Percentiles rank a stretch among this genome's conserved stretches.
phyloP scores from a whole-genome alignment of 1,140 invertebrate species.

The Bradysia coprophila region DNA sequence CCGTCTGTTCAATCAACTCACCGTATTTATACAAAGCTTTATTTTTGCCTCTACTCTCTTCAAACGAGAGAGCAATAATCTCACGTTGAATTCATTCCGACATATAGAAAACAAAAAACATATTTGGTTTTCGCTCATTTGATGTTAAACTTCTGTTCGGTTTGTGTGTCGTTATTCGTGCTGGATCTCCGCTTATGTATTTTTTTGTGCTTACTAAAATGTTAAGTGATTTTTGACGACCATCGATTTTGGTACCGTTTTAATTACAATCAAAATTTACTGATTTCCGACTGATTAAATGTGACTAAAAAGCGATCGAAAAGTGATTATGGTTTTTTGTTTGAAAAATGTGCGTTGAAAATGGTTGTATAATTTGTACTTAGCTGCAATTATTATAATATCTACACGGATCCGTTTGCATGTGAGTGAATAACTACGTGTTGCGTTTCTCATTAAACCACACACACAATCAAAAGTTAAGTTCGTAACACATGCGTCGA shows the following conservation, averaged over 20 bases:
- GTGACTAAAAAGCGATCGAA: background rate
- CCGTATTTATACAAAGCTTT: background rate
- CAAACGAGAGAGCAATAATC: no score
- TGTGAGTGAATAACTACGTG: no score
- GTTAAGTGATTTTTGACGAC: background rate
- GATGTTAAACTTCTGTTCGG: background rate
- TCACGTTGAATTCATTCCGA: no score
- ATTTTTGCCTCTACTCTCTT: no score
- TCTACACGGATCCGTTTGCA: no score
- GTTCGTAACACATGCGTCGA: no score
- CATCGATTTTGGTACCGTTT: background rate
- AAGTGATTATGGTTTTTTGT: background rate
- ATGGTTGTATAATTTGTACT: no score
- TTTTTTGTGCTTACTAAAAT: background rate
- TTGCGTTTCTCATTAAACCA: no score
- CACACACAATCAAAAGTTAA: no score
- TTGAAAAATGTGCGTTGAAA: no score
- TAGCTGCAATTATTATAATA: no score
- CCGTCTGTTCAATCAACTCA: background rate
- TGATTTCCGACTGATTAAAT: background rate
- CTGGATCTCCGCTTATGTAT: background rate
- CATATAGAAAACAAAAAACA: background rate
- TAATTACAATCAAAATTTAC: background rate
- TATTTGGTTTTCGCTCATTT: background rate
- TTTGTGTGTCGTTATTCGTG: background rate